Percentiles rank a stretch among this genome's conserved stretches.
phyloP scores from a whole-genome alignment of 1,140 invertebrate species.

The Physella acuta region DNA sequence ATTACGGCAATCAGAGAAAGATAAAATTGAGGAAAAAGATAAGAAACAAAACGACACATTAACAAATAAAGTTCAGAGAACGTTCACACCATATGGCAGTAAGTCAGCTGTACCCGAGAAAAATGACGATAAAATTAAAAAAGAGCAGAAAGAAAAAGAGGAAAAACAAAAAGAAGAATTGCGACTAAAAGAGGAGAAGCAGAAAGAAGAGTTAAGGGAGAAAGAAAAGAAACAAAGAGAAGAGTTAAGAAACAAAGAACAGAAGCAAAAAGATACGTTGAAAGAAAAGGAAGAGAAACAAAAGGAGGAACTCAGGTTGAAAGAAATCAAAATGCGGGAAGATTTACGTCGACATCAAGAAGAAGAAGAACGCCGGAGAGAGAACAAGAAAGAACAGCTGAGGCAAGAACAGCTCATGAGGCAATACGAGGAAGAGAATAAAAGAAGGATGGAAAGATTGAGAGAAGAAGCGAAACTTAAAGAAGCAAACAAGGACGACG shows the following conservation, averaged over 20 bases:
- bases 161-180: slow-evolving; percentile 1
- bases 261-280: not conserved
- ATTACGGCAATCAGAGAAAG: not conserved
- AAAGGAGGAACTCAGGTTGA: not conserved
- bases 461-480: not conserved
- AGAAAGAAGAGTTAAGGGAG: not conserved
- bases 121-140: not conserved
- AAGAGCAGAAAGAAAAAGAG: not conserved
- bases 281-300: not conserved
- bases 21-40: not conserved
- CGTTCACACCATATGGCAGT: too few relatives aligned
- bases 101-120: too few relatives aligned
- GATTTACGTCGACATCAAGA: too few relatives aligned
- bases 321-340: not conserved
- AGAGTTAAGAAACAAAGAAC: not conserved
- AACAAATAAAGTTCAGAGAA: slow-evolving; percentile 5
- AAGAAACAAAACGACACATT: not conserved
- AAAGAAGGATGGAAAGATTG: not conserved
- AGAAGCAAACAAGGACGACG: not conserved
- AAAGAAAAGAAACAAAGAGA: not conserved
- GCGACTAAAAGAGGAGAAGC: not conserved
- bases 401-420: slow-evolving; percentile 11
- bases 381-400: slow-evolving; percentile 15
- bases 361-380: not conserved
- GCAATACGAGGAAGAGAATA: slow-evolving; percentile 2